Conservation (phyloP, 2,797 vertebrate species). For the Hapalemur alaotrensis region DNA sequence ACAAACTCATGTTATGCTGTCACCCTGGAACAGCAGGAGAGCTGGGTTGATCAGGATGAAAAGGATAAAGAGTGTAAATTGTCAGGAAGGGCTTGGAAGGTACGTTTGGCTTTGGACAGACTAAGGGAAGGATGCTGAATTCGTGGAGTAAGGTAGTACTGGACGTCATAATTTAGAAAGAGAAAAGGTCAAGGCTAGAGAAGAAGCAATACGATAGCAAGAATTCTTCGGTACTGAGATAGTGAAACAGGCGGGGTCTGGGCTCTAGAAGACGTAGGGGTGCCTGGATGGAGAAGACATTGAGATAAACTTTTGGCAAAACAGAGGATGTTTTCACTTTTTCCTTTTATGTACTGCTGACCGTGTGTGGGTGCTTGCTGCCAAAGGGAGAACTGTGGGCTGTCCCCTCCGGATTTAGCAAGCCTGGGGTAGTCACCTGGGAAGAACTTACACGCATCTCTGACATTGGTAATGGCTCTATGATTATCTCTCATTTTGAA, state of each 20-base stretch:
- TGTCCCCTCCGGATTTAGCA: not conserved
- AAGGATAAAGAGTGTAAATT: not conserved
- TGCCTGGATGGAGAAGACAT: not conserved
- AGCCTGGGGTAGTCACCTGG: not conserved
- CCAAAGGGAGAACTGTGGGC: not conserved
- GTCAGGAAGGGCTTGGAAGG: not conserved
- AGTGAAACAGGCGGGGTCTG: not conserved
- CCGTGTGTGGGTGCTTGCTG: not conserved
- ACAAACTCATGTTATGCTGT: not conserved
- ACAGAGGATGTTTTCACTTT: not conserved
- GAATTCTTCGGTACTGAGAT: not conserved
- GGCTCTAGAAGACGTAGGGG: too few species aligned
- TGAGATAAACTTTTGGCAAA: not conserved
- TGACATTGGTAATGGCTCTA: not conserved
- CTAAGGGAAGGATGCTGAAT: not conserved
- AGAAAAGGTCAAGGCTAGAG: not conserved
- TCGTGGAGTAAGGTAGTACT: not conserved
- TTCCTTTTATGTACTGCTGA: slow-evolving; percentile 19
- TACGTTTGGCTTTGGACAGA: not conserved
- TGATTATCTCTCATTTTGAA: not conserved
- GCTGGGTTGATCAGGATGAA: too few species aligned
- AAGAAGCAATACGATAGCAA: not conserved
- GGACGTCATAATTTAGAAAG: not conserved
- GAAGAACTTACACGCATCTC: not conserved
- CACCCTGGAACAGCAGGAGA: not conserved